Conservation (phyloP, 1,140 invertebrate genomes). For the Heterodera carotae region DNA sequence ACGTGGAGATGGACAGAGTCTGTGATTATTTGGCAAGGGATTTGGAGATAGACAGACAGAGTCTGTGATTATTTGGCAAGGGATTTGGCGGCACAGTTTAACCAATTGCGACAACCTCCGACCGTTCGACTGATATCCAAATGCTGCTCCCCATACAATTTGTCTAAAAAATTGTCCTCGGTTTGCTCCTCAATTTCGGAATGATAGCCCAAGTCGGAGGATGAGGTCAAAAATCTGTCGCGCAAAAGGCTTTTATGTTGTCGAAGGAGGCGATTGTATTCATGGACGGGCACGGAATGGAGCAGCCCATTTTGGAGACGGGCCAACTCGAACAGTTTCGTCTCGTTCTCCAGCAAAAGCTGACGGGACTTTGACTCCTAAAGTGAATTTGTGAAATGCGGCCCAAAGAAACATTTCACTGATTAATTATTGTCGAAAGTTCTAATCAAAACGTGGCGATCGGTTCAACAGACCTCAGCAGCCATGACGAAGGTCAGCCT, state of each 20-base stretch:
- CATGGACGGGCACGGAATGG: constrained; percentile 52
- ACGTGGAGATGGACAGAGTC: constrained; percentile 22
- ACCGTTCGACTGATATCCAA: not conserved
- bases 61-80: not conserved
- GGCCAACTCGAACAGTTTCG: constrained; percentile 30
- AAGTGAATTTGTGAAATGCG: not conserved
- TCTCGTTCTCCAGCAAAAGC: constrained; percentile 40
- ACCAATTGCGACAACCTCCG: not conserved
- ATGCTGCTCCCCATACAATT: not conserved
- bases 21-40: not conserved
- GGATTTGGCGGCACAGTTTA: not conserved
- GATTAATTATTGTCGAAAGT: constrained; percentile 7
- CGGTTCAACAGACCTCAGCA: constrained; percentile 6
- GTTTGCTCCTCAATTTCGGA: not conserved
- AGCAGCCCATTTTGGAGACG: constrained; percentile 44
- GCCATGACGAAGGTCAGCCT: not conserved
- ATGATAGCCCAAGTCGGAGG: constrained; percentile 15
- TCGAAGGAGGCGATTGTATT: constrained; percentile 43
- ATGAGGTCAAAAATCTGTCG: constrained; percentile 11
- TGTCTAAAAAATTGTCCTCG: not conserved
- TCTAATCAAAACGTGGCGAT: too few relatives aligned
- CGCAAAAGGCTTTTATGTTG: constrained; percentile 45
- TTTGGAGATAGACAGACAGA: constrained; percentile 24
- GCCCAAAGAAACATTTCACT: not conserved
- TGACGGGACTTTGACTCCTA: constrained; percentile 22